A percentile compares a stretch with the other conserved stretches of the same genome.
These are phyloP conservation scores for Galemys pyrenaicus DNA, from an alignment of 2,113 vertebrate genomes.

Conservation along the genomic window DNA sequence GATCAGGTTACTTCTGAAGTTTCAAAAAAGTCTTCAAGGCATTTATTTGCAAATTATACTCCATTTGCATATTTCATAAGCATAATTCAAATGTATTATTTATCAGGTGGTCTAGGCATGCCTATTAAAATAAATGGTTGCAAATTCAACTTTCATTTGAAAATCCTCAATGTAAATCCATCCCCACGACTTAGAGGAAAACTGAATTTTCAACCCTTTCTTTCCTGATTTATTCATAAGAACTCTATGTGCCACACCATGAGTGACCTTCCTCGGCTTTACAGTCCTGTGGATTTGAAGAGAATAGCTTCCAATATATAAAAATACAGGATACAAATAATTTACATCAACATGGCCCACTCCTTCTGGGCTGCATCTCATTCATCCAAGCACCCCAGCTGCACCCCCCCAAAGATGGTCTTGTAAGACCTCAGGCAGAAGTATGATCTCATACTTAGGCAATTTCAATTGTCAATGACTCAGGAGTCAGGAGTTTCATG, in stretches of 20 bases:
- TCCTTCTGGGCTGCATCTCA: rapidly evolving
- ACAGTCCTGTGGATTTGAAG: slow-evolving; percentile 12
- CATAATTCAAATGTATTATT: slow-evolving; percentile 67
- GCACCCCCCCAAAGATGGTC: background rate
- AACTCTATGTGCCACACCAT: background rate
- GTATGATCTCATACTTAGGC: background rate
- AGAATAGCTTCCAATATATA: slow-evolving; percentile 6
- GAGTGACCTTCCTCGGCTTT: background rate
- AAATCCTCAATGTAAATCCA: slow-evolving; percentile 46
- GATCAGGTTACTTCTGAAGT: slow-evolving; percentile 57
- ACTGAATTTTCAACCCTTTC: background rate
- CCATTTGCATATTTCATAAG: slow-evolving; percentile 72
- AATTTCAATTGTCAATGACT: background rate
- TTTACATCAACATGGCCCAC: background rate
- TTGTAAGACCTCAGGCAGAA: background rate
- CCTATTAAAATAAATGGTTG: slow-evolving; percentile 55
- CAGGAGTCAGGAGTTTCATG: background rate
- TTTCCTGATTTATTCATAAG: slow-evolving; percentile 9
- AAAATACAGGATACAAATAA: background rate
- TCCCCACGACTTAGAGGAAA: background rate
- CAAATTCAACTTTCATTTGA: slow-evolving; percentile 52
- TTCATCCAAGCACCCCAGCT: background rate
- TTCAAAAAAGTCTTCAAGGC: slow-evolving; percentile 68
- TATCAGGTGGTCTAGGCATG: slow-evolving; percentile 66
- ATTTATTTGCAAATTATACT: slow-evolving; percentile 66